Percentiles rank a stretch among this genome's conserved stretches.
Conservation (phyloP, 2,888 invertebrate genomes). For the Trichogramma dendrolimi region DNA sequence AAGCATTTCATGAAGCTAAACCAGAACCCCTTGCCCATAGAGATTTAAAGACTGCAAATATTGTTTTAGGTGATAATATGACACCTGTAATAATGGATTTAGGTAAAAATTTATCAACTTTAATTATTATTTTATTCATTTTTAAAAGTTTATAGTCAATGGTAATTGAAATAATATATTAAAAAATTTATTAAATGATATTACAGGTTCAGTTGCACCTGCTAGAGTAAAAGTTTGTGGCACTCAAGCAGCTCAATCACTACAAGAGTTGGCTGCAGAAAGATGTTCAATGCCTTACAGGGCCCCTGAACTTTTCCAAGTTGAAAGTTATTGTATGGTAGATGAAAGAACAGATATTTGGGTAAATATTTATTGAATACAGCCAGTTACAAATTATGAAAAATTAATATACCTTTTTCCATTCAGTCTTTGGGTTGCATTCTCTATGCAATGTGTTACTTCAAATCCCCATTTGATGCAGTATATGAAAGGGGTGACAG, state of each 20-base stretch:
- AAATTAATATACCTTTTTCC: slow-evolving; percentile 9
- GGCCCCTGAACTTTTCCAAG: slow-evolving; percentile 83
- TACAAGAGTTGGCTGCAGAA: slow-evolving; percentile 79
- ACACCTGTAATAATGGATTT: slow-evolving; percentile 79
- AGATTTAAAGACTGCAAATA: slow-evolving; percentile 82
- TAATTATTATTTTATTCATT: slow-evolving; percentile 6
- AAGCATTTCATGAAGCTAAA: slow-evolving; percentile 68
- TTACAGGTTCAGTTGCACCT: slow-evolving; percentile 62
- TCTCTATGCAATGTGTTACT: slow-evolving; percentile 79
- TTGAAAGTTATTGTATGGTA: slow-evolving; percentile 74
- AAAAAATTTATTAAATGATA: neutral
- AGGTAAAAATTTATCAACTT: slow-evolving; percentile 50
- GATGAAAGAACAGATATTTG: slow-evolving; percentile 85
- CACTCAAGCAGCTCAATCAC: slow-evolving; percentile 64
- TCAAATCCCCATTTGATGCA: slow-evolving; percentile 79
- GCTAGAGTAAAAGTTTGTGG: slow-evolving; percentile 65
- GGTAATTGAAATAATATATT: neutral
- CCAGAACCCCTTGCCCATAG: slow-evolving; percentile 76
- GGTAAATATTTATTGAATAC: slow-evolving; percentile 54
- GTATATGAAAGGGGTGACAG: slow-evolving; percentile 83
- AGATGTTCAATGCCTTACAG: slow-evolving; percentile 83
- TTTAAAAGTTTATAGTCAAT: no score
- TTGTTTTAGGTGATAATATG: slow-evolving; percentile 68
- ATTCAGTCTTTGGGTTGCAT: slow-evolving; percentile 77
- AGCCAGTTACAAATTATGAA: slow-evolving; percentile 2